Percentiles rank a stretch among this genome's conserved stretches.
Conservation (phyloP, 1,140 invertebrate genomes). For the Aporrectodea caliginosa region DNA sequence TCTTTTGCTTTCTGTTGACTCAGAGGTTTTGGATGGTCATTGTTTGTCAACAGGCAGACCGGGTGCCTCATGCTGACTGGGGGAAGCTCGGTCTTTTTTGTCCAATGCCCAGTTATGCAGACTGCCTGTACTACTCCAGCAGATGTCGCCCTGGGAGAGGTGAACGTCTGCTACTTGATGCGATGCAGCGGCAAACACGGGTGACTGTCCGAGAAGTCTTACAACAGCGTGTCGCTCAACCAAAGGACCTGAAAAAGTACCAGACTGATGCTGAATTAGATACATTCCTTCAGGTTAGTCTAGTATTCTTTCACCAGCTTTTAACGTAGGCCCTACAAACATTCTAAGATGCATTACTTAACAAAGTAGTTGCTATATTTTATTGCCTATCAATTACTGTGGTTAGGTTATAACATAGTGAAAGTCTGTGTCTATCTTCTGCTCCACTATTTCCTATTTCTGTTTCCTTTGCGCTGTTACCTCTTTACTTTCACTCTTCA, state of each 20-base stretch:
- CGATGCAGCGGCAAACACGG: conserved; percentile 42
- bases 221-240: conserved; percentile 36
- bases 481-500: no score
- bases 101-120: conserved; percentile 48
- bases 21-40: no score
- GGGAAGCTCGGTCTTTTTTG: conserved; percentile 45
- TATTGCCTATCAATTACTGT: no score
- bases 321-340: no score
- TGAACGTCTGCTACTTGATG: conserved; percentile 46
- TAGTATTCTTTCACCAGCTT: no score
- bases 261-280: conserved; percentile 46
- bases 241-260: conserved; percentile 46
- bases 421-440: no score
- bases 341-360: no score
- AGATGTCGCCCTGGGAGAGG: conserved; percentile 46
- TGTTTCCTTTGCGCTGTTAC: no score
- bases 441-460: no score
- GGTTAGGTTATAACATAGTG: no score
- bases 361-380: no score
- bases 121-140: conserved; percentile 48
- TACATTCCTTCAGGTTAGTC: conserved; percentile 47
- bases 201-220: conserved; percentile 44
- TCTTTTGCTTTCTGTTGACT: no score
- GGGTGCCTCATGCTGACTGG: conserved; percentile 50
- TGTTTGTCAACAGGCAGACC: conserved; percentile 32